Base-by-base conservation (phyloP, 1,140 invertebrate species). In the Tetramorium simillimum region DNA sequence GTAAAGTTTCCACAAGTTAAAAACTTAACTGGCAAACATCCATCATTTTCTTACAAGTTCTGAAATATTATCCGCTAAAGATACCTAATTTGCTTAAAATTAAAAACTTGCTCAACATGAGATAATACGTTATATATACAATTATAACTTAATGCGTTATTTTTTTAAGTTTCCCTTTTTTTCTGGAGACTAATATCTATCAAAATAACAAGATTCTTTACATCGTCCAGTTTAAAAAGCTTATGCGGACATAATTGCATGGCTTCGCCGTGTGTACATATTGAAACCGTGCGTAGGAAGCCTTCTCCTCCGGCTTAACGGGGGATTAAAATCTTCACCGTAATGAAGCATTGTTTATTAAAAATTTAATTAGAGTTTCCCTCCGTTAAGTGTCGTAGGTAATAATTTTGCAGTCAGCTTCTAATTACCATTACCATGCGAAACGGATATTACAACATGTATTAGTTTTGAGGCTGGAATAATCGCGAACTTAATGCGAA, bases 281-380 rank as follows among this genome's bases (percentile, higher is more conserved):
- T 63, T 46, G 16, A 5, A 46, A 4, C n/a, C 33, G 14, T 60
- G 37, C 70, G 10, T 56, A 24, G 18, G 46, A 62, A 28, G n/a
- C 10, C 12, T 46, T 62, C 21, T 62, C 18, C 10, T 46, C 40
- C 18, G 3, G 21, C 40, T 46, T 62, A 46, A 28, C 12, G 43
- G 9, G 9, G 53, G 21, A 77, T 85, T 63, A 62, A 84, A 73
- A 73, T 70, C 33, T 75, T 6, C 0, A 10, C 16, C 28, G 21
- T 58, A 84, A 84, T 46, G 4, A 43, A 70, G 21, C 24, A 40
- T 10, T 60, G 37, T 60, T 84, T 70, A 81, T 69, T 60, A 75
- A 75, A 60, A 84, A 56, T 84, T 75, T 73, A 46, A 73, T 84
- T 56, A 73, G 37, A 69, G 6, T 14, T 40, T 37, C 33, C 9